Base-by-base conservation (phyloP, 1,140 invertebrate genomes). In the Cyrtorhinus lividipennis region DNA sequence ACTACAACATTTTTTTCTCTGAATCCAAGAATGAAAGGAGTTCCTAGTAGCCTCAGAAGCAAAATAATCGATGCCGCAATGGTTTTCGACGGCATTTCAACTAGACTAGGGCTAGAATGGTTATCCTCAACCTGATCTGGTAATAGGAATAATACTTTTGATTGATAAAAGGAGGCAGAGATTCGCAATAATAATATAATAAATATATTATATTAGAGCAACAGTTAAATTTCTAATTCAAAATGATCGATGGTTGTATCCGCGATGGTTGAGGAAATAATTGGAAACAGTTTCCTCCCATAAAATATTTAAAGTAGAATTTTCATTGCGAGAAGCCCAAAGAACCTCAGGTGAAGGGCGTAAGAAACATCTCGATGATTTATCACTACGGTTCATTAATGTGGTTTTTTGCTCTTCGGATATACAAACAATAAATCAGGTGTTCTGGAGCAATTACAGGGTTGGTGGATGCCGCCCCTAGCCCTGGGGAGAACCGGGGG, bases 341-440 rank as follows among this genome's bases (percentile, higher is more conserved):
- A 15, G 18, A 20, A 22, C n/a, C n/a, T n/a, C n/a, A 53, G 48
- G 8, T 10, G 48, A 20, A 20, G 10, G 48, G 8, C 10, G 8
- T 22, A 53, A 53, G 48, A 53, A 53, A 53, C 10, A 53, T 53
- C 48, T 22, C 48, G 20, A 53, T 53, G 48, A 53, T 53, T 53
- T 53, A 53, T 53, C 8, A 8, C 10, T 10, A 10, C 8, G 10
- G 48, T 53, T 53, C 48, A 53, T 53, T 53, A 53, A 53, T 53
- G 48, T 22, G 48, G 48, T 53, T 53, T 53, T 53, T 53, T 53
- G 48, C 48, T 53, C 20, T 22, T 10, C 10, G 48, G 48, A 53
- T 53, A 53, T 53, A 53, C 48, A 53, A 53, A 53, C 48, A 53
- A 53, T 53, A 53, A 53, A 53, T 53, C 48, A 53, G 48, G 48